A percentile compares a stretch with the other conserved stretches of the same genome.
These are phyloP conservation scores for Diarsia rubi DNA, from an alignment of 2,888 invertebrate species.

Conservation along the genomic window DNA sequence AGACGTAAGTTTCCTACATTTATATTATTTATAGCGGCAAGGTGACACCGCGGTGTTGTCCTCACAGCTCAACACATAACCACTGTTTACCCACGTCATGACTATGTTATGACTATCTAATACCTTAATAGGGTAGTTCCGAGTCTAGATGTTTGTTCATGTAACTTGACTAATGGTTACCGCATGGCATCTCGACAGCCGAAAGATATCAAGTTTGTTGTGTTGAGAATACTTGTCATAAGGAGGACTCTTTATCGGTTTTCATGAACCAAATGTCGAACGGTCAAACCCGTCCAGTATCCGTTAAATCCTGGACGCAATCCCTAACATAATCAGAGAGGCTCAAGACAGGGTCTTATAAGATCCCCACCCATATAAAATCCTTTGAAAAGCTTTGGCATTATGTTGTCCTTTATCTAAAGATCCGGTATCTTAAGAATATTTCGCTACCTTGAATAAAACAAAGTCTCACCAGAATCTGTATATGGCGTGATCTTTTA, in stretches of 20 bases:
- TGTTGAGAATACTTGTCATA: no score
- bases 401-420: slow-evolving; percentile 9
- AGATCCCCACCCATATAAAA: slow-evolving; percentile 15
- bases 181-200: background rate
- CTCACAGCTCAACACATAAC: slow-evolving; percentile 41
- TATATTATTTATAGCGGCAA: slow-evolving; percentile 57
- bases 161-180: slow-evolving; percentile 5
- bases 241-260: background rate
- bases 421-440: slow-evolving; percentile 23
- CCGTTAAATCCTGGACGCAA: background rate
- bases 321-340: slow-evolving; percentile 10
- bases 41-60: slow-evolving; percentile 58
- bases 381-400: slow-evolving; percentile 24
- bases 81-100: slow-evolving; percentile 40
- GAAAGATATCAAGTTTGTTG: background rate
- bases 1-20: slow-evolving; percentile 38
- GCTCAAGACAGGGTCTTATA: slow-evolving; percentile 13
- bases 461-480: background rate
- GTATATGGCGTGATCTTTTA: slow-evolving; percentile 2
- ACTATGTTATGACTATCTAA: slow-evolving; percentile 39
- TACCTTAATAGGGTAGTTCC: slow-evolving; percentile 21
- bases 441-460: slow-evolving; percentile 22
- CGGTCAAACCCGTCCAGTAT: background rate
- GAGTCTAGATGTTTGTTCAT: slow-evolving; percentile 19
- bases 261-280: slow-evolving; percentile 1